Base-by-base conservation (phyloP, 2,888 invertebrate species). In the Lepetodrilus schrolli region DNA sequence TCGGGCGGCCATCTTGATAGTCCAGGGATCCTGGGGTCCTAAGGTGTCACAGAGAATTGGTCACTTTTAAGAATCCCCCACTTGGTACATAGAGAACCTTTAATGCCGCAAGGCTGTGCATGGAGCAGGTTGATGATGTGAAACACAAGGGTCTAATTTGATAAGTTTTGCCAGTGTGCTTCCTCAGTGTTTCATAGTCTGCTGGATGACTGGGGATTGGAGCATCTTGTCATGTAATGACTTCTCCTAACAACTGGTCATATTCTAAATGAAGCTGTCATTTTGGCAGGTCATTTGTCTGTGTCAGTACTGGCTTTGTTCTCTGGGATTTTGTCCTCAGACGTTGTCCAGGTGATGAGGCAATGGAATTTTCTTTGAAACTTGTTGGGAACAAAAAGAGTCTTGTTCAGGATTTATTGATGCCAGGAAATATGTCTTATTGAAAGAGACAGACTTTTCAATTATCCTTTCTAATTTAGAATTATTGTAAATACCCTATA, bases 171-270 rank as follows among this genome's bases (percentile, higher is more conserved):
- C 30, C 58, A 30, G 58, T 23, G 58, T 58, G 26, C 17, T 30
- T 26, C 34, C 26, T 30, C 34, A 34, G 34, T 30, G 58, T 58
- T 58, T 58, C 34, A 58, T 58, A 58, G 58, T 58, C 26, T 17
- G 58, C 58, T 58, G 26, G 58, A 30, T 58, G 34, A 58, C 58
- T 30, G 7, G 58, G 34, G 34, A 58, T 58, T 58, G 58, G 34
- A 58, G 58, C 58, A 58, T 26, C 58, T 58, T 58, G 58, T 58
- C 4, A 10, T 30, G 30, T 30, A 58, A 58, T 58, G 58, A 58
- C 7, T 30, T 26, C 30, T 30, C 34, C 26, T 17, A 26, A 23
- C 10, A 26, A 58, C 58, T 58, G 34, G 58, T 5, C 58, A 58
- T 26, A 30, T 34, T 30, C 17, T 58, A 30, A 58, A 13, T 34